phyloP scores from a whole-genome alignment of 2,113 vertebrate species.

The Murina feae region DNA sequence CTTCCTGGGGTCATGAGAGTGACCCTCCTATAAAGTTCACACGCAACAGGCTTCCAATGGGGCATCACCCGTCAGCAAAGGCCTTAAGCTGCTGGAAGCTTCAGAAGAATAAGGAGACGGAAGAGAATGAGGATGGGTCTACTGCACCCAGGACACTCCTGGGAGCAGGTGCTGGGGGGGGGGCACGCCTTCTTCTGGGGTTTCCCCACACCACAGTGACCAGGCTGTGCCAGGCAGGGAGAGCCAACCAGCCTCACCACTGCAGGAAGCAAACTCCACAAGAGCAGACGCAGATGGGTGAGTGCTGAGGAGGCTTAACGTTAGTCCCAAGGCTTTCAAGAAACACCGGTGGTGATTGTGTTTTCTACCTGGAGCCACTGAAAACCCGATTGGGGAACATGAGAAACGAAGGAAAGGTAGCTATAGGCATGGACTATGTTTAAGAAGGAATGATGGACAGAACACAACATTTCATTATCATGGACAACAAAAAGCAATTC shows the following conservation, averaged over 20 bases:
- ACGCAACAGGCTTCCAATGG: conserved; percentile 1
- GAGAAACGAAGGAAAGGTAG: conserved; percentile 19
- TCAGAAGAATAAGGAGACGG: neutral
- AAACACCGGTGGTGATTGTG: conserved; percentile 12
- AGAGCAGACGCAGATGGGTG: neutral
- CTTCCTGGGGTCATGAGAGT: neutral
- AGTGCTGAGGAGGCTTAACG: neutral
- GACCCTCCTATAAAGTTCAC: neutral
- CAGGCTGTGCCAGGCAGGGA: neutral
- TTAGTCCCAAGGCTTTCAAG: conserved; percentile 54
- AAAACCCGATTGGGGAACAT: neutral
- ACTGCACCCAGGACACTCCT: neutral
- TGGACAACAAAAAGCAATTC: conserved; percentile 79
- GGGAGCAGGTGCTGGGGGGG: neutral
- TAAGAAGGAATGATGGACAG: conserved; percentile 20
- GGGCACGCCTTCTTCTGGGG: neutral
- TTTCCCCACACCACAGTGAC: neutral
- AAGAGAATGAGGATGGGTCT: neutral
- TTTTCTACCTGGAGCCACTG: conserved; percentile 26
- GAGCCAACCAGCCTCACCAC: neutral
- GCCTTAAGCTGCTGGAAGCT: neutral
- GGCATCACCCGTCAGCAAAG: neutral
- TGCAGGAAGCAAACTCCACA: neutral
- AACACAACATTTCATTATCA: conserved; percentile 49
- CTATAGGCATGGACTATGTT: conserved; percentile 18